Conservation (phyloP, 2,888 invertebrate species). For the Monopis laevigella region DNA sequence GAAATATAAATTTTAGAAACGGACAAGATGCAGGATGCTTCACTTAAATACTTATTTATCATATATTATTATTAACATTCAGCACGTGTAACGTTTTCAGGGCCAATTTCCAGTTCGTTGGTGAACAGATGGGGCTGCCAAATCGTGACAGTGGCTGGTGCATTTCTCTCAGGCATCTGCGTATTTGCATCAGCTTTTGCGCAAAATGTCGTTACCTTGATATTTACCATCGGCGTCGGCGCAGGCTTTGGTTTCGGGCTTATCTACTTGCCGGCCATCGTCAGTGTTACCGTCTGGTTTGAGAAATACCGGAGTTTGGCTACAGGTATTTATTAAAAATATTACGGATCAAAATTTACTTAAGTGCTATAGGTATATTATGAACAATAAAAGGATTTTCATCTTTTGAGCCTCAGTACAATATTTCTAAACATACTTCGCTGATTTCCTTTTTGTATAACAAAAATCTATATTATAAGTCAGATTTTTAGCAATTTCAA, state of each 20-base stretch:
- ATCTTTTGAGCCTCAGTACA: too few relatives aligned
- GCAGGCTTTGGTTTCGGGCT: constrained; percentile 95
- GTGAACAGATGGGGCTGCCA: constrained; percentile 97
- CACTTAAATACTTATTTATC: too few relatives aligned
- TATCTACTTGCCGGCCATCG: constrained; percentile 97
- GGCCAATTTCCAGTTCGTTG: constrained; percentile 93
- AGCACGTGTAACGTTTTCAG: constrained; percentile 71
- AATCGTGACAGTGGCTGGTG: constrained; percentile 88
- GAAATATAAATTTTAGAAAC: too few relatives aligned
- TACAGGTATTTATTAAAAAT: constrained; percentile 73
- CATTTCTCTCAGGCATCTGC: constrained; percentile 80
- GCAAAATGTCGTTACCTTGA: constrained; percentile 82
- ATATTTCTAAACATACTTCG: too few relatives aligned
- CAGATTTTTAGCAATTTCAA: too few relatives aligned
- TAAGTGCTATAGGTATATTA: too few relatives aligned
- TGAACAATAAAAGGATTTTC: too few relatives aligned
- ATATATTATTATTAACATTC: too few relatives aligned
- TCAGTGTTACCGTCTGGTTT: constrained; percentile 97
- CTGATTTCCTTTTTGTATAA: too few relatives aligned
- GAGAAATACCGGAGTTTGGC: constrained; percentile 94
- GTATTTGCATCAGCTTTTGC: constrained; percentile 86
- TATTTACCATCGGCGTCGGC: constrained; percentile 93
- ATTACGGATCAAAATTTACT: too few relatives aligned
- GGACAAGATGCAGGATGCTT: too few relatives aligned
- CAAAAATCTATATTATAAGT: too few relatives aligned